Base-by-base conservation (phyloP, 2,888 invertebrate genomes). In the Ypsolopha sequella region DNA sequence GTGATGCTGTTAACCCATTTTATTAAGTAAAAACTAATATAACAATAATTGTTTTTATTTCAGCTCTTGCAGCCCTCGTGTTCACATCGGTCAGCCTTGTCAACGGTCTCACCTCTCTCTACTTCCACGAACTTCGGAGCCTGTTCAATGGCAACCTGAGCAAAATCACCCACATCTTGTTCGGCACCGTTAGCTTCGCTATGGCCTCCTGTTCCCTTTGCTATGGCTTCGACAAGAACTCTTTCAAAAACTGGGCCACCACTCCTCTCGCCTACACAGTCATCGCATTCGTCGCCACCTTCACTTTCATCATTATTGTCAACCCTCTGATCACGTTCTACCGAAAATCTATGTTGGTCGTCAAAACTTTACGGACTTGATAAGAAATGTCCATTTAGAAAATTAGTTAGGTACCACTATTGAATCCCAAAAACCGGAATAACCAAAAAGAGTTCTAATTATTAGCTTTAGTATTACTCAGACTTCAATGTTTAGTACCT, bases 21-120 rank as follows among this genome's bases (percentile, higher is more conserved):
- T n/a, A 39, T 9, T 9, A 39, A 39, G n/a, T 9, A n/a, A 39
- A 39, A 45, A 35, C 7, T 41, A n/a, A n/a, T n/a, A n/a, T n/a
- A n/a, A n/a, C n/a, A n/a, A n/a, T 36, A 47, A 1, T 49, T 49
- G n/a, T 48, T 49, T 53, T 56, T 41, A 55, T 66, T 62, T 33
- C 66, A 76, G 77, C 59, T n/a, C 60, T 77, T 2, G 68, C 74
- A n/a, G 76, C 78, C 0, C 51, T 77, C 44, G 66, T 77, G 8
- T 76, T 76, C 54, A 77, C 77, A n/a, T 54, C 61, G 4, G 68
- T 68, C 14, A 64, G 72, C 45, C 58, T 78, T n/a, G 58, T 78
- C 47, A 78, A 74, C 45, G 78, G 78, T 0, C 13, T 74, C 0
- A 50, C 70, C 14, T 74, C 78, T 1, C 64, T 75, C n/a, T 78